Conservation (phyloP, 2,113 vertebrate genomes). For the Clarias batrachus region DNA sequence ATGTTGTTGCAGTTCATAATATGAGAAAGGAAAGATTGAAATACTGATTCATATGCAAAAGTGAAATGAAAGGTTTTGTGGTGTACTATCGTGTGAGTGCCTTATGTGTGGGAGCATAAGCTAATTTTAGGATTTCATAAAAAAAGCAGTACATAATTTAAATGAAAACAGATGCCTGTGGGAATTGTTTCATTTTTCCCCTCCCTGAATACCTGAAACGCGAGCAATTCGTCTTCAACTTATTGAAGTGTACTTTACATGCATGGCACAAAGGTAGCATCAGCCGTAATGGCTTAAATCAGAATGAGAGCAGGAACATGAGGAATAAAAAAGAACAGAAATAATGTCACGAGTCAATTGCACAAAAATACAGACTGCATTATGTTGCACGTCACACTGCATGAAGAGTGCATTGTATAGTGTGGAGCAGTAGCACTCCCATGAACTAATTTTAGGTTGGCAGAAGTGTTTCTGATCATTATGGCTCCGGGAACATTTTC, state of each 20-base stretch:
- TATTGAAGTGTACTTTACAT: not conserved
- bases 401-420: not conserved
- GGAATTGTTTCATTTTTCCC: not conserved
- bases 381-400: not conserved
- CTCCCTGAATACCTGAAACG: not conserved
- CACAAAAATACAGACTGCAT: not conserved
- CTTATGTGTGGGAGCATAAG: not conserved
- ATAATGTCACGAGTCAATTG: not conserved
- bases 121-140: constrained; percentile 17
- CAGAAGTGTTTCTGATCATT: not conserved
- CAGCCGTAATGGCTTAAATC: constrained; percentile 11
- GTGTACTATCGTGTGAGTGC: constrained; percentile 4
- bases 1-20: not conserved
- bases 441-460: not conserved
- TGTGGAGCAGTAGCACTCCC: not conserved
- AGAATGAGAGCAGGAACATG: not conserved
- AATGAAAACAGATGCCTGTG: not conserved
- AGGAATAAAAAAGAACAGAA: constrained; percentile 8
- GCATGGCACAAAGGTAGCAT: constrained; percentile 3
- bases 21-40: not conserved
- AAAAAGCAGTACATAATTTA: not conserved
- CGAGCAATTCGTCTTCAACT: not conserved
- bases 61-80: constrained; percentile 5
- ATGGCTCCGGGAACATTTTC: not conserved
- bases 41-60: constrained; percentile 30